A percentile compares a stretch with the other conserved stretches of the same genome.
These are phyloP conservation scores for Ceratosolen solmsi DNA, from an alignment of 1,140 invertebrate species.

Conservation along the genomic window DNA sequence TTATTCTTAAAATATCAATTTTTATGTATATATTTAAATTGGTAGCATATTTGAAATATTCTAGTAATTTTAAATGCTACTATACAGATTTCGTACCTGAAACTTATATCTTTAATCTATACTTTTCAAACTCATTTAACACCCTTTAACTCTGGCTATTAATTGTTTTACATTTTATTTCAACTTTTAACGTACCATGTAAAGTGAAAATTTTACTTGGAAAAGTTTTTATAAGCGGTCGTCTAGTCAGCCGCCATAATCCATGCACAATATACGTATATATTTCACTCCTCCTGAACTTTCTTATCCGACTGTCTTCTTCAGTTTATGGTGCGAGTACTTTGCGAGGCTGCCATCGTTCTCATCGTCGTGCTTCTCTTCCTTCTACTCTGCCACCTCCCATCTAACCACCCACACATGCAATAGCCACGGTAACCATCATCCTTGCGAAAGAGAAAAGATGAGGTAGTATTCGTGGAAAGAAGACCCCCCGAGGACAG, in stretches of 20 bases:
- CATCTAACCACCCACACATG: slow-evolving; percentile 10
- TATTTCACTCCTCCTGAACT: not conserved
- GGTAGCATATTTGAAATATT: too few species aligned
- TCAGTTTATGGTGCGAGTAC: slow-evolving; percentile 4
- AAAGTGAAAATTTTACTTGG: not conserved
- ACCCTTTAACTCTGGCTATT: too few species aligned
- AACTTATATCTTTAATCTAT: too few species aligned
- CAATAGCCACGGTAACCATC: not conserved
- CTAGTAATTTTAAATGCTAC: too few species aligned
- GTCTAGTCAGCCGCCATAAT: not conserved
- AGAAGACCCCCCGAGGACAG: slow-evolving; percentile 40
- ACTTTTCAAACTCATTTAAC: too few species aligned
- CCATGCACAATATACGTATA: not conserved
- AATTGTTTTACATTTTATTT: too few species aligned
- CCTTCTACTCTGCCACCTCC: not conserved
- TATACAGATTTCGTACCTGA: too few species aligned
- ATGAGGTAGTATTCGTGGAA: not conserved
- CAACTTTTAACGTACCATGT: not conserved
- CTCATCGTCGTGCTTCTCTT: not conserved
- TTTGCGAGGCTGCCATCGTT: slow-evolving; percentile 6
- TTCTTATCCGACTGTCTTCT: slow-evolving; percentile 32
- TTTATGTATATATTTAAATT: too few species aligned
- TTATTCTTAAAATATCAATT: too few species aligned
- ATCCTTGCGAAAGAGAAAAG: not conserved
- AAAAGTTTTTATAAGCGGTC: not conserved